Evolutionary conservation across 2,113 vertebrate genomes (phyloP), one percentile per base, ranked within the genome.

Genomic region (Chaetops frenatus): DNA sequence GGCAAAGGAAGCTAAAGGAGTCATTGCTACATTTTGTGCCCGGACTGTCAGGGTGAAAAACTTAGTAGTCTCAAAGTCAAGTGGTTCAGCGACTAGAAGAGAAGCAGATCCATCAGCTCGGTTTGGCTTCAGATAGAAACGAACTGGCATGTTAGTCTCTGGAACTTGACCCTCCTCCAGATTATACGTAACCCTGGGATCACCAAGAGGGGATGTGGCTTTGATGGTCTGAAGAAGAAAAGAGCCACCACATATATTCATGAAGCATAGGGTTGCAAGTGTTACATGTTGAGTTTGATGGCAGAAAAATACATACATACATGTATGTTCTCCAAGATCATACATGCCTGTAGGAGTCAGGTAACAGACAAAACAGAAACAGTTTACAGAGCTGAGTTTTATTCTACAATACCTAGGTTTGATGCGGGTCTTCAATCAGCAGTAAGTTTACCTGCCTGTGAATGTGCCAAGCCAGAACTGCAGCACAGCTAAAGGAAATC

Each of bases 41-140:
- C 98, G 97, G 44, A 99, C 98, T 45, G 98, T 96, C 45, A 99
- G 97, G 13, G 97, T 98, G 95, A 98, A 99, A 95, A 98, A 98
- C 38, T 95, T 96, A 2, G 98, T 99, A 9, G 96, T 98, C 97
- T 99, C 99, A 67, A 98, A 99, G 97, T 99, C 98, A 87, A 99
- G 98, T 44, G 98, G 98, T 94, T 99, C 99, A 10, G 99, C 98
- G 73, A 99, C 98, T 91, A 99, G 96, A 94, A 99, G 98, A 81
- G 98, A 98, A 16, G 98, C 99, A 16, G 99, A 99, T 77, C 98
- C 97, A 74, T 99, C 98, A 4, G 95, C 97, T 78, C 98, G 97
- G 97, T 99, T 99, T n/a, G 98, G 98, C 90, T 98, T 99, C 94
- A 99, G 96, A 96, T 99, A 99, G 97, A 99, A 99, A 45, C 97